Evolutionary conservation across 2,113 vertebrate species (phyloP).

Genomic region (Deroptyus accipitrinus): DNA sequence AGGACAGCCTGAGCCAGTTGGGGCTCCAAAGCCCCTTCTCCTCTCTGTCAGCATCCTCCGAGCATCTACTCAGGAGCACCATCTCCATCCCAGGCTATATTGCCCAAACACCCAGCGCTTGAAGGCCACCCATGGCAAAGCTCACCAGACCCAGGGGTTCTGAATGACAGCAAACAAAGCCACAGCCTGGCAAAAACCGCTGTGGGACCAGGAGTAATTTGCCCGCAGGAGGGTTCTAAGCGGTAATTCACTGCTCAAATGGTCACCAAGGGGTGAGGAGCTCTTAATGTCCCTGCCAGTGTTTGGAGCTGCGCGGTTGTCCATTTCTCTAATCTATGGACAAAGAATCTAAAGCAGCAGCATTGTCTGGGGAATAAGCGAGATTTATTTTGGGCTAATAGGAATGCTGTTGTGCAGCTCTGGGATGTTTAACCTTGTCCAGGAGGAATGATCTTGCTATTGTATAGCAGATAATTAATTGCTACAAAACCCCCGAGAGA

Average conservation of each 20-base stretch:
- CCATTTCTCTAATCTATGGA: neutral
- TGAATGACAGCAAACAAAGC: fast-evolving
- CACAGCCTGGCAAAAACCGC: neutral
- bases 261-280: neutral
- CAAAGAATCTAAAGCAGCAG: neutral
- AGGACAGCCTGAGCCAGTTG: fast-evolving
- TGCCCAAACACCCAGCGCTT: fast-evolving
- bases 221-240: neutral
- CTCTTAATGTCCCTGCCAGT: neutral
- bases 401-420: neutral
- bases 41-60: fast-evolving
- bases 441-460: neutral
- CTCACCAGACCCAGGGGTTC: neutral
- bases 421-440: constrained; percentile 38
- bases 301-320: neutral
- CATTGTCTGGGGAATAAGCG: neutral
- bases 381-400: neutral
- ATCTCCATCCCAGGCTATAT: fast-evolving
- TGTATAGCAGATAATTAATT: constrained; percentile 7
- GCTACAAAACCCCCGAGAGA: neutral
- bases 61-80: neutral
- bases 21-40: neutral
- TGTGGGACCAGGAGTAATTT: fast-evolving
- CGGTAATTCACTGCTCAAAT: neutral
- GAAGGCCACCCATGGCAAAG: neutral